Conservation (phyloP, 2,113 vertebrate species). For the Brienomyrus longianalis region DNA sequence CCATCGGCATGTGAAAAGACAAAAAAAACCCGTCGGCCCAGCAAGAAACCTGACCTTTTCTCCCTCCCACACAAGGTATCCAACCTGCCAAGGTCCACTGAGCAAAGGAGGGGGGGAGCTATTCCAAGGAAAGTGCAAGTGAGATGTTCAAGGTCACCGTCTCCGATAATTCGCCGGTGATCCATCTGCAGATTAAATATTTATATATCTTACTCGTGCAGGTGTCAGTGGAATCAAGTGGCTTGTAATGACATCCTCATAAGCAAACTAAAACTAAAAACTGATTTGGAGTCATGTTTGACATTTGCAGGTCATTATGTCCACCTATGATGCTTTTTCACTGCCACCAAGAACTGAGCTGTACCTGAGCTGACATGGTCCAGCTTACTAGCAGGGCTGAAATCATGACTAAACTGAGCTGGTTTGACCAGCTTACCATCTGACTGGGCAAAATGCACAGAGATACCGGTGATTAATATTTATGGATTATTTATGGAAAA, state of each 20-base stretch:
- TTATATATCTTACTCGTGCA: not conserved
- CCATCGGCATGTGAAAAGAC: not conserved
- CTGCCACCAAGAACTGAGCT: not conserved
- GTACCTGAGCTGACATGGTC: not conserved
- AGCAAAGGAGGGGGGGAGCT: not conserved
- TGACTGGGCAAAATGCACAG: not conserved
- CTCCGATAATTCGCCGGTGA: not conserved
- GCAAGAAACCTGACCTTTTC: conserved; percentile 12
- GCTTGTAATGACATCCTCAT: not conserved
- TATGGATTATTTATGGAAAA: too few relatives aligned
- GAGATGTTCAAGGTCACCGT: not conserved
- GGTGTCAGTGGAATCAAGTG: not conserved
- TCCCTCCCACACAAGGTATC: conserved; percentile 1
- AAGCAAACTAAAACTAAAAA: not conserved
- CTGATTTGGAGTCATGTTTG: not conserved
- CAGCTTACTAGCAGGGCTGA: not conserved
- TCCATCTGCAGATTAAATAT: not conserved
- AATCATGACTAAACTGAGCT: not conserved
- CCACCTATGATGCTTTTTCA: not conserved
- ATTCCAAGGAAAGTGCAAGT: not conserved
- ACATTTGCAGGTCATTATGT: not conserved
- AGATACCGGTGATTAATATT: not conserved
- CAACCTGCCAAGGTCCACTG: not conserved
- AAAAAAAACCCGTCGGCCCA: not conserved
- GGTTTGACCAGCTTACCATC: not conserved